Percentiles rank a stretch among this genome's conserved stretches.
These are phyloP conservation scores for Abscondita cerata DNA, from an alignment of 2,888 invertebrate species.

Conservation along the genomic window DNA sequence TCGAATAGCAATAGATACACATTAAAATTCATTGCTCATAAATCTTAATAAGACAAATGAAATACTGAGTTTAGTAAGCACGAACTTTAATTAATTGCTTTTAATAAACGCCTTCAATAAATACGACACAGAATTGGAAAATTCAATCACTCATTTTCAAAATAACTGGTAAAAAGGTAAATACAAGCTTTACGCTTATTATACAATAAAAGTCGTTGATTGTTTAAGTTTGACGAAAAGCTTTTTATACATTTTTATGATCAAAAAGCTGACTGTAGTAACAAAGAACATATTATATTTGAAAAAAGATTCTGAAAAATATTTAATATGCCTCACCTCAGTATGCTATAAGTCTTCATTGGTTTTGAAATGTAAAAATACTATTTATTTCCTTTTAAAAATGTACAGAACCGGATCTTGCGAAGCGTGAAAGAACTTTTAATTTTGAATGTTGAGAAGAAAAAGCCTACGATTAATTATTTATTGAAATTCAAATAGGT, in stretches of 20 bases:
- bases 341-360: too few relatives aligned
- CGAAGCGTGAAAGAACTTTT: too few relatives aligned
- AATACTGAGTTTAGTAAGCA: conserved; percentile 36
- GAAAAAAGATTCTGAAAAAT: too few relatives aligned
- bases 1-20: conserved; percentile 40
- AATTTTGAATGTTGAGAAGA: background rate
- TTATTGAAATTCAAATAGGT: conserved; percentile 2
- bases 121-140: conserved; percentile 25
- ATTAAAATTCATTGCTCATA: conserved; percentile 43
- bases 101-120: conserved; percentile 31
- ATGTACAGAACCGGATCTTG: too few relatives aligned
- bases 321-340: too few relatives aligned
- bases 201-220: conserved; percentile 3
- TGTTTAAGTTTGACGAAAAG: conserved; percentile 4
- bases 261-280: background rate
- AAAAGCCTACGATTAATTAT: background rate
- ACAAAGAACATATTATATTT: background rate
- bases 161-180: conserved; percentile 1
- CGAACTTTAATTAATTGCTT: conserved; percentile 31
- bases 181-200: conserved; percentile 6
- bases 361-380: too few relatives aligned
- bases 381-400: too few relatives aligned
- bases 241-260: conserved; percentile 6
- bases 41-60: conserved; percentile 43
- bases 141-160: conserved; percentile 17